Conservation (phyloP, 2,113 vertebrate species). For the Brevimyrus niger region DNA sequence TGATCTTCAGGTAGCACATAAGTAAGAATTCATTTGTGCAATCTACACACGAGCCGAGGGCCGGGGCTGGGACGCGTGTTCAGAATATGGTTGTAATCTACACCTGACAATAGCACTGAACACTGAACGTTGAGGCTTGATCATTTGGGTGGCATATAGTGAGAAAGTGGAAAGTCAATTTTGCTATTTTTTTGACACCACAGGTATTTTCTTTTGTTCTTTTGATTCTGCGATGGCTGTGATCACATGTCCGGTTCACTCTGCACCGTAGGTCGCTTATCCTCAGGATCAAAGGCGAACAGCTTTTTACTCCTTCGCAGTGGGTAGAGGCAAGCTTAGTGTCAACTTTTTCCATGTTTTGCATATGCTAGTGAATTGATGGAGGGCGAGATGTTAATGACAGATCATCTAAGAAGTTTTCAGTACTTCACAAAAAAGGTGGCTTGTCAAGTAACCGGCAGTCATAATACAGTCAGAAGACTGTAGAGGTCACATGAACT, state of each 20-base stretch:
- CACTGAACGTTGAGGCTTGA: not conserved
- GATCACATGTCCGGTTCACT: not conserved
- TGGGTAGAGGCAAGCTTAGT: not conserved
- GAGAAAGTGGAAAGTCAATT: not conserved
- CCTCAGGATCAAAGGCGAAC: not conserved
- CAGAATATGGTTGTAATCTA: not conserved
- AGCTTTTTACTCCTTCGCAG: not conserved
- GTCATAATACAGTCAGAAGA: not conserved
- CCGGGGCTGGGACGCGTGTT: not conserved
- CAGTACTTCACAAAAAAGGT: not conserved
- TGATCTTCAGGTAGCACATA: not conserved
- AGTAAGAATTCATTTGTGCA: not conserved
- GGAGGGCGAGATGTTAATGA: not conserved
- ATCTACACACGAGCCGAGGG: not conserved
- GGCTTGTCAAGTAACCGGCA: not conserved
- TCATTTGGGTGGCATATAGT: not conserved
- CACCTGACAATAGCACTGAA: not conserved
- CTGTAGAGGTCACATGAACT: not conserved
- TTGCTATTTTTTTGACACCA: not conserved
- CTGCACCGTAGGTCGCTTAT: not conserved
- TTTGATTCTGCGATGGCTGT: not conserved
- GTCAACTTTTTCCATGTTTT: not conserved
- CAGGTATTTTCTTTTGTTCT: not conserved
- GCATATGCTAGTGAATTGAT: not conserved
- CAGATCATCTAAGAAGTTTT: not conserved